phyloP scores from a whole-genome alignment of 1,140 invertebrate species.

The Drosophila lacertosa region DNA sequence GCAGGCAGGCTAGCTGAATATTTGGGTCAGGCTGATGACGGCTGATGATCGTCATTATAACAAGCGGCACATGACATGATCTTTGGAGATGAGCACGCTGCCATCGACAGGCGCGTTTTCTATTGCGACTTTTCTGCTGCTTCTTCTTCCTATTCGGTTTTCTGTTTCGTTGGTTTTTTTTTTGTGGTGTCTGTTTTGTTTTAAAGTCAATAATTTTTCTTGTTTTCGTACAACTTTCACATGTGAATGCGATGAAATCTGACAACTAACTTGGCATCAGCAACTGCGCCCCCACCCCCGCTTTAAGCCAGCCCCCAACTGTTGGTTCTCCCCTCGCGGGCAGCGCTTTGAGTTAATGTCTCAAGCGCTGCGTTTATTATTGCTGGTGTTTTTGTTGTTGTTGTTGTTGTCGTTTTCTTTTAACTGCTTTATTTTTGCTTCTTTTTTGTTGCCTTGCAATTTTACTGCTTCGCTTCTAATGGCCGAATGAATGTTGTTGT shows the following conservation, averaged over 20 bases:
- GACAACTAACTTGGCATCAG: conserved; percentile 59
- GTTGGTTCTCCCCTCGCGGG: conserved; percentile 7
- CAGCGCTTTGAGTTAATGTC: conserved; percentile 48
- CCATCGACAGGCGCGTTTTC: conserved; percentile 29
- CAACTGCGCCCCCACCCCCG: conserved; percentile 23
- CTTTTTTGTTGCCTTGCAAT: conserved; percentile 31
- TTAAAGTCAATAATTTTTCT: conserved; percentile 74
- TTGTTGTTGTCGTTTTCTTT: conserved; percentile 29
- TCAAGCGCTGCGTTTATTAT: conserved; percentile 47
- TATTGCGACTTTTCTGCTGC: conserved; percentile 20
- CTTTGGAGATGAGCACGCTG: conserved; percentile 30
- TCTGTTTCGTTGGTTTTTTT: conserved; percentile 33
- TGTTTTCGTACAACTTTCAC: conserved; percentile 76
- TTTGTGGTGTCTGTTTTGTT: conserved; percentile 20
- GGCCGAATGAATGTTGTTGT: conserved; percentile 13
- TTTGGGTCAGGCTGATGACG: conserved; percentile 40
- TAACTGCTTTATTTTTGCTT: not conserved
- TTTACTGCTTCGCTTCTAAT: conserved; percentile 48
- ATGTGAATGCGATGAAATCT: conserved; percentile 62
- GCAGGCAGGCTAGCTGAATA: conserved; percentile 8
- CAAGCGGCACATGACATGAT: conserved; percentile 43
- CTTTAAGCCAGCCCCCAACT: not conserved
- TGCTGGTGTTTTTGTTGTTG: conserved; percentile 40
- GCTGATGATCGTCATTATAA: conserved; percentile 47
- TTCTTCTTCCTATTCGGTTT: conserved; percentile 26